Conservation (phyloP, 2,797 vertebrate genomes). For the Premnoplex brunnescens region DNA sequence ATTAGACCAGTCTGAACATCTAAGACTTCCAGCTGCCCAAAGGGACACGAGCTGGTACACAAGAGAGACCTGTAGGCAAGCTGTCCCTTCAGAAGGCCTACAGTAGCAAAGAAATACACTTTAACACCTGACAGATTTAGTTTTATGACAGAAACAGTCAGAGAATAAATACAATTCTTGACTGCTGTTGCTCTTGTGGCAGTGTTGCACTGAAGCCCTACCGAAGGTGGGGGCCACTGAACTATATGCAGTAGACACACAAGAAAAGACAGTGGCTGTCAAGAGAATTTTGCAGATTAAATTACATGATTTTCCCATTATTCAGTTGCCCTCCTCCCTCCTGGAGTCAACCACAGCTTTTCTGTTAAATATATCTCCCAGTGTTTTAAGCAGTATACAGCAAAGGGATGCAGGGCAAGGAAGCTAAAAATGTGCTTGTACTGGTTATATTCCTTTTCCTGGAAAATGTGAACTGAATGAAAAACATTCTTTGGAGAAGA, state of each 20-base stretch:
- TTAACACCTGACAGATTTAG: neutral
- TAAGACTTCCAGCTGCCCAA: neutral
- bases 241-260: rapidly evolving
- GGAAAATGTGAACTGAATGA: conserved; percentile 28
- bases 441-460: neutral
- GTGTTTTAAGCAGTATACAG: neutral
- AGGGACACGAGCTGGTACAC: rapidly evolving
- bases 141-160: neutral
- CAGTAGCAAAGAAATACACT: neutral
- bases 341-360: neutral
- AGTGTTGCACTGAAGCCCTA: neutral
- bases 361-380: neutral
- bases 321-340: neutral
- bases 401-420: neutral
- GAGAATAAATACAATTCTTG: neutral
- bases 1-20: neutral
- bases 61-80: neutral
- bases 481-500: conserved; percentile 29
- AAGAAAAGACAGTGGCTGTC: neutral
- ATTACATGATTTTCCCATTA: neutral
- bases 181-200: neutral
- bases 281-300: neutral
- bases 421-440: neutral
- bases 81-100: neutral
- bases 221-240: neutral